These are phyloP conservation scores for Tuta absoluta DNA, from an alignment of 2,888 invertebrate genomes.

Conservation along the genomic window DNA sequence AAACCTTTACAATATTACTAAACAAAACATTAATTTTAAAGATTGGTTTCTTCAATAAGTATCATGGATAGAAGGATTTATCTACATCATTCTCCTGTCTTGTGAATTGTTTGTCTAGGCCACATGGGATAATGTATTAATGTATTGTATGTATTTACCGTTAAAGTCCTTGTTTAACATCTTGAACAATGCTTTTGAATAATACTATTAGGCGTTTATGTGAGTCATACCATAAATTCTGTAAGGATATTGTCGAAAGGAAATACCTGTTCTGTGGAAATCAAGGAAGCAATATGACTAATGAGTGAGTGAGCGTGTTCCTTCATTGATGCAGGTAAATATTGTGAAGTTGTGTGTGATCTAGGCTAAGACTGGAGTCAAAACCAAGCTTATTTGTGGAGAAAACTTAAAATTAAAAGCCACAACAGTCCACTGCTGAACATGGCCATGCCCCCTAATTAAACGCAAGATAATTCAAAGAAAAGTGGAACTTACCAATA, in stretches of 20 bases:
- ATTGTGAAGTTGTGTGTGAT: no score
- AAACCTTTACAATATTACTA: conserved; percentile 3
- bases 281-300: no score
- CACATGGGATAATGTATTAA: conserved; percentile 1
- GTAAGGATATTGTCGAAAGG: background rate
- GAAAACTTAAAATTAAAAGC: no score
- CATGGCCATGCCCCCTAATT: no score
- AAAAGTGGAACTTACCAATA: conserved; percentile 86
- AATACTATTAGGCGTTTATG: background rate
- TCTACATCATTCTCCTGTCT: background rate
- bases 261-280: background rate
- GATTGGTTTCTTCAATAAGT: conserved; percentile 2
- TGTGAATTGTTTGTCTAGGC: background rate
- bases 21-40: conserved; percentile 2
- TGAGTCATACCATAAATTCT: background rate
- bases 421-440: no score
- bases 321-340: no score
- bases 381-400: no score
- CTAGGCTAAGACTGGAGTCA: no score
- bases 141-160: no score
- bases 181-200: background rate
- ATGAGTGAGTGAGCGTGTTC: no score
- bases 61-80: background rate
- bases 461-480: background rate
- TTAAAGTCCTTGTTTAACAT: conserved; percentile 2